phyloP scores from a whole-genome alignment of 23 tunicate genomes.

The Aplidium turbinatum region DNA sequence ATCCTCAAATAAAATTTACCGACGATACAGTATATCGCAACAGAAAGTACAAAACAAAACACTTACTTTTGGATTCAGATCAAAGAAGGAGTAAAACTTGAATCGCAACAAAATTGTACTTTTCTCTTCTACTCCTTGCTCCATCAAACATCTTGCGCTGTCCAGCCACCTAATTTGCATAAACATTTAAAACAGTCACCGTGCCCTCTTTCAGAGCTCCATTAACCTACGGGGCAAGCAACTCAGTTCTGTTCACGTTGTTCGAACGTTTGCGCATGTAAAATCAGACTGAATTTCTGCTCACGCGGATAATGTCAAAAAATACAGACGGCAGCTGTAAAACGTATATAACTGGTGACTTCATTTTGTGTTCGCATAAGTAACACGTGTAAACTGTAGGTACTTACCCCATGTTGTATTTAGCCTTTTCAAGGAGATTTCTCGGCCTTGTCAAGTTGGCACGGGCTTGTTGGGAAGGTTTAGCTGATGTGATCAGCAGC shows the following conservation, averaged over 20 bases:
- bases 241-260: too few species aligned
- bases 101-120: slow-evolving; percentile 71
- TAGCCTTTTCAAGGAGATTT: slow-evolving; percentile 77
- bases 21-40: too few species aligned
- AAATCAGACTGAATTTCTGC: too few species aligned
- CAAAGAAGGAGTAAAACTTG: slow-evolving; percentile 89
- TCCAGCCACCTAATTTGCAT: slow-evolving; percentile 75
- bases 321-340: too few species aligned
- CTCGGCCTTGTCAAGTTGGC: slow-evolving; percentile 74
- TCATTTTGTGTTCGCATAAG: too few species aligned
- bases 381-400: neutral
- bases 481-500: slow-evolving; percentile 50
- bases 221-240: too few species aligned
- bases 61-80: slow-evolving; percentile 81
- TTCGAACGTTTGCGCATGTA: too few species aligned
- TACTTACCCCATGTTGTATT: slow-evolving; percentile 75
- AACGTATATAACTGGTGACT: too few species aligned
- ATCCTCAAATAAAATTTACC: too few species aligned
- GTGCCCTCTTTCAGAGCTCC: too few species aligned
- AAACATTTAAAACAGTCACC: neutral
- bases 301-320: too few species aligned
- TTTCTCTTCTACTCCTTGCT: slow-evolving; percentile 83
- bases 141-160: slow-evolving; percentile 90
- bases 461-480: slow-evolving; percentile 75
- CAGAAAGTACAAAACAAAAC: too few species aligned